Evolutionary conservation across 37 sponge, comb jelly and placozoan species (phyloP).

Genomic region (Spongilla lacustris): DNA sequence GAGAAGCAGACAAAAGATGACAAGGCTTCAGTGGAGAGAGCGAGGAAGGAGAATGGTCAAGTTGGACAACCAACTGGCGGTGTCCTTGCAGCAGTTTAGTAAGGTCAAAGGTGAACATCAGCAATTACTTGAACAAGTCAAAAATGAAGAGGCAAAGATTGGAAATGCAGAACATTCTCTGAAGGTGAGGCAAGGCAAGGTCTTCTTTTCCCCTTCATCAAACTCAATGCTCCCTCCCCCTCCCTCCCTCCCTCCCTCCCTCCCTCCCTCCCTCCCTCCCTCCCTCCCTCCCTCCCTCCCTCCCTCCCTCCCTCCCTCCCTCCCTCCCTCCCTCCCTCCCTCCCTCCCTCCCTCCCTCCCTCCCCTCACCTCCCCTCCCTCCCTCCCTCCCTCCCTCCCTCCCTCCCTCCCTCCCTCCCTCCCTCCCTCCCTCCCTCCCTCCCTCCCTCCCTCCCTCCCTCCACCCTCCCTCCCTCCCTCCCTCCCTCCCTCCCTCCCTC

Average conservation of each 20-base stretch:
- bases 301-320: neutral
- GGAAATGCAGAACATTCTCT: slow-evolving; percentile 20
- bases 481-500: neutral
- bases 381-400: neutral
- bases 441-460: neutral
- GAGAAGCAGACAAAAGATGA: slow-evolving; percentile 26
- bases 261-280: neutral
- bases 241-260: neutral
- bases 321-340: neutral
- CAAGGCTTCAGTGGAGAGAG: slow-evolving; percentile 42
- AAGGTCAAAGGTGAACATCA: slow-evolving; percentile 18
- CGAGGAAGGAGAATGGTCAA: slow-evolving; percentile 34
- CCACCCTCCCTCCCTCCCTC: neutral
- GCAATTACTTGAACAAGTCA: slow-evolving; percentile 8
- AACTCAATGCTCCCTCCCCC: neutral
- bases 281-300: neutral
- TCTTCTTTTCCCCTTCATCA: neutral
- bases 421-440: neutral
- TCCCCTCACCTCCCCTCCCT: neutral
- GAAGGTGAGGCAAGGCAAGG: neutral
- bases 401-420: neutral
- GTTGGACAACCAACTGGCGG: slow-evolving; percentile 40
- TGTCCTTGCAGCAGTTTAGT: neutral
- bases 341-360: neutral
- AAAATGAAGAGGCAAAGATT: neutral